Base-by-base conservation (phyloP, 2,888 invertebrate genomes). In the Lordiphosa fenestrarum region DNA sequence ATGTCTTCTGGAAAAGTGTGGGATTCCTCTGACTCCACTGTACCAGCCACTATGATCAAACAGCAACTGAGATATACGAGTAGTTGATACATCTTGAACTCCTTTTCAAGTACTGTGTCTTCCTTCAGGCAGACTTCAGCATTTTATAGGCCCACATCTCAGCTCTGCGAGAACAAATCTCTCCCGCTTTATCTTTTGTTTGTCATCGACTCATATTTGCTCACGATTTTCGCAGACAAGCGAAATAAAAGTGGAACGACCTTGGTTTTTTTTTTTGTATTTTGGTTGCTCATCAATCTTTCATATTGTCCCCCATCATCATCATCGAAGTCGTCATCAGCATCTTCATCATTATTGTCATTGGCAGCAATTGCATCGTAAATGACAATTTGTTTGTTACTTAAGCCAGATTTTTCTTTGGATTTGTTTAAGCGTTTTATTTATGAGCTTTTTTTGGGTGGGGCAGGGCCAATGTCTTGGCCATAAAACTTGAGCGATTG, bases 171-270 rank as follows among this genome's bases (percentile, higher is more conserved):
- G 25, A 40, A 40, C 12, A 15, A 40, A 42, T 23, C 6, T 23
- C n/a, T n/a, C 33, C 44, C n/a, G 48, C 47, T 69, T 71, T 69
- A 64, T 77, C 60, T 68, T 47, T 33, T 70, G 65, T 73, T 70
- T 62, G 56, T 40, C 60, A 44, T 39, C 60, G 50, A 57, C 44
- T 41, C 46, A 53, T 76, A 60, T 66, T 76, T 78, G 64, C 60
- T 40, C 48, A 69, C 72, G 42, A 66, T 64, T 50, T 82, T 78
- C 49, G 49, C 75, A 62, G 53, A 69, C 66, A 75, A 82, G 69
- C 60, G n/a, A 6, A 12, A 37, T 53, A 67, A 73, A 74, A 69
- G 72, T 72, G 83, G 64, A 74, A 83, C 72, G 69, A 78, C 80
- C 76, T 74, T 78, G 36, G 9, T 36, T 6, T 30, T 44, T 25